These are phyloP conservation scores for Muscicapa comitata DNA, from an alignment of 2,797 vertebrate species.

Conservation along the genomic window DNA sequence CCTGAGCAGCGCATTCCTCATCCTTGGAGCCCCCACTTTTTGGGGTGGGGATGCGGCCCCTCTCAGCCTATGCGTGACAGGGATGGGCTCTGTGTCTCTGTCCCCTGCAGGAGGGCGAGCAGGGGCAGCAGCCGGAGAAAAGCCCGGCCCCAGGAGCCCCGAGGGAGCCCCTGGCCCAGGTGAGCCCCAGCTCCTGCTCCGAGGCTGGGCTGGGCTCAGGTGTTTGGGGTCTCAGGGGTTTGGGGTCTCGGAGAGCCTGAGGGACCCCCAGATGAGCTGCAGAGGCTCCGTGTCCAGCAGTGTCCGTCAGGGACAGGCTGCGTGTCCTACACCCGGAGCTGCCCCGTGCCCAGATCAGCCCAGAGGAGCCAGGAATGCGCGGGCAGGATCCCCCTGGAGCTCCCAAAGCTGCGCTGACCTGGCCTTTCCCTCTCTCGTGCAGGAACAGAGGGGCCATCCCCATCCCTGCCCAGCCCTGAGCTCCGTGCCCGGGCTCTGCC, in stretches of 20 bases:
- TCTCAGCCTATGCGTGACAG: too few species aligned
- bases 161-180: constrained; percentile 72
- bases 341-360: accelerated
- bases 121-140: not conserved
- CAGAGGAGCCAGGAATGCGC: accelerated
- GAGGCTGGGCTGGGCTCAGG: not conserved
- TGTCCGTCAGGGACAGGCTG: accelerated
- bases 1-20: accelerated
- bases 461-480: accelerated
- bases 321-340: accelerated
- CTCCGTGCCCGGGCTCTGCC: accelerated
- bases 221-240: too few species aligned
- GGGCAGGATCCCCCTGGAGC: not conserved
- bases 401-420: accelerated
- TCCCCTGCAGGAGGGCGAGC: not conserved
- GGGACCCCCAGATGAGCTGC: not conserved
- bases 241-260: not conserved
- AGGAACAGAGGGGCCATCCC: not conserved
- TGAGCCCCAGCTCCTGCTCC: not conserved
- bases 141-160: constrained; percentile 62
- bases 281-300: not conserved
- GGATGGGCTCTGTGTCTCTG: accelerated
- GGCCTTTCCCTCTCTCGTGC: not conserved
- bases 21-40: accelerated
- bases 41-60: not conserved